Base-by-base conservation (phyloP, 1,140 invertebrate genomes). In the Diachasma alloeum region DNA sequence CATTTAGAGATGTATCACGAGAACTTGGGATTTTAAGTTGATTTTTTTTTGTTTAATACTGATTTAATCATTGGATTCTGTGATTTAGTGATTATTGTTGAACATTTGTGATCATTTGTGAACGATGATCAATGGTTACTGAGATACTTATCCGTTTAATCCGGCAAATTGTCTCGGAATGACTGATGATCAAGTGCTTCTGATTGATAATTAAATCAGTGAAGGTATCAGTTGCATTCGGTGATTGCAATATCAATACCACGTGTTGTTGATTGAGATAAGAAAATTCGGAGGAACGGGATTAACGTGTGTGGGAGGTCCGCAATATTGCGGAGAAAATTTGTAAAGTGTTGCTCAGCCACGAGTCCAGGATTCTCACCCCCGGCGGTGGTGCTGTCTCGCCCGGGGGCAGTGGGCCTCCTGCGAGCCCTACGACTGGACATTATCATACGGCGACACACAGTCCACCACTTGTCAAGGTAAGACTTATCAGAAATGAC, bases 301-400 rank as follows among this genome's bases (percentile, higher is more conserved):
- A 42, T 10, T 56, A 74, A 5, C 56, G 74, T 17, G 69, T 79
- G 48, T 79, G 78, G 80, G 72, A 77, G 80, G 80, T 86, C 83
- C 86, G 85, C 87, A 79, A 79, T 78, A 69, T 78, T 84, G 86
- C 83, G 87, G 84, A 87, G 78, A 78, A 82, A 44, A 82, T 83
- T 84, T 82, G 77, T 79, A 89, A 89, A 87, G 87, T 89, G 87
- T 88, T 88, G 88, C 88, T 88, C 85, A 88, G 84, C 74, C 86
- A 87, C 87, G 86, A 87, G 86, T 87, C 86, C 88, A 90, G 88
- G 87, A 90, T 90, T 89, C 87, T 88, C 83, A 88, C 86, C 86
- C 87, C 87, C 86, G 85, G 87, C 81, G 86, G 84, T 82, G 85
- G 85, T 80, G 78, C 82, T 78, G 83, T 87, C 83, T 89, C 87